Evolutionary conservation across 2,113 vertebrate species (phyloP).

Genomic region (Arizona elegans): DNA sequence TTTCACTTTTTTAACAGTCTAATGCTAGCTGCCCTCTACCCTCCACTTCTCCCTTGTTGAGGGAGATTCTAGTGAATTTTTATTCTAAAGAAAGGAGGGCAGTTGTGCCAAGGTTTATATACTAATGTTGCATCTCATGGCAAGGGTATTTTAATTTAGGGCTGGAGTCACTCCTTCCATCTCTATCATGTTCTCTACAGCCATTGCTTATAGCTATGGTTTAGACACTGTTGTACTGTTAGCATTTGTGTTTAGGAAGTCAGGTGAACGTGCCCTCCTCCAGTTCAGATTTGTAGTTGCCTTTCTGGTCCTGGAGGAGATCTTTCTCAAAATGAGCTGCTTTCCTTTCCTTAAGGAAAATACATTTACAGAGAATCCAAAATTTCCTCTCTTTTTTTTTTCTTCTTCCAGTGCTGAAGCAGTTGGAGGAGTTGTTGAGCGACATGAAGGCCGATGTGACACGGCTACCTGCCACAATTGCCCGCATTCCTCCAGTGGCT

Average conservation of each 20-base stretch:
- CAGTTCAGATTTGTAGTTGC: neutral
- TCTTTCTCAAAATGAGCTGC: neutral
- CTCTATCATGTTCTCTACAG: neutral
- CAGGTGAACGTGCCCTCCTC: neutral
- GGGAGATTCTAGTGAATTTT: slow-evolving; percentile 4
- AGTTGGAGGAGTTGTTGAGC: slow-evolving; percentile 95
- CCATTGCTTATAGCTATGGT: neutral
- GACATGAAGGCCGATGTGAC: slow-evolving; percentile 99
- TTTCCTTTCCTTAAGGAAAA: neutral
- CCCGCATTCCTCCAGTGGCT: slow-evolving; percentile 92
- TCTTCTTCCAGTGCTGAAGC: slow-evolving; percentile 86
- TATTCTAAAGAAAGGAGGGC: neutral
- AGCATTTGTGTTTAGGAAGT: neutral
- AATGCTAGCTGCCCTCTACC: neutral
- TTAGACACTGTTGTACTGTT: neutral
- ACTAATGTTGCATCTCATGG: neutral
- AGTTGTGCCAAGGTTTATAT: neutral
- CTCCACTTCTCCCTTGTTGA: neutral
- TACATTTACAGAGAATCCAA: slow-evolving; percentile 1
- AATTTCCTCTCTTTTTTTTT: slow-evolving; percentile 32
- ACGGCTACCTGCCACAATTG: slow-evolving; percentile 91
- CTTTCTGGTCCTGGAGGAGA: neutral
- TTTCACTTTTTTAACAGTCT: neutral
- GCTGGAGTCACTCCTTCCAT: too few relatives aligned
- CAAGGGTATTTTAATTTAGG: neutral